These are phyloP conservation scores for Plumapathes pennacea DNA, from an alignment of 92 coral and sea anemone genomes.

Conservation along the genomic window DNA sequence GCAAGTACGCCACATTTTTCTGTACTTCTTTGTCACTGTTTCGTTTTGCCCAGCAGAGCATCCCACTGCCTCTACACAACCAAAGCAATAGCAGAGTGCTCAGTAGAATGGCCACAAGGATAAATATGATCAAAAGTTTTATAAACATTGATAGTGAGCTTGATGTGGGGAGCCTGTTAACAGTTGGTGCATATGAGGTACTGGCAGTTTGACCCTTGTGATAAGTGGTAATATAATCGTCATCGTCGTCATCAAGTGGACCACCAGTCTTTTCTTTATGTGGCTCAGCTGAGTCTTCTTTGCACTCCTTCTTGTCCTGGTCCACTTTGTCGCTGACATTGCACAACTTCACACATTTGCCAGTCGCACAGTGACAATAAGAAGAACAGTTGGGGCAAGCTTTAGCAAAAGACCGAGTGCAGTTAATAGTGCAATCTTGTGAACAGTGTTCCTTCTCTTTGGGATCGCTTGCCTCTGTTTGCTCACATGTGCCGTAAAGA, in stretches of 20 bases:
- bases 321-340: slow-evolving; percentile 55
- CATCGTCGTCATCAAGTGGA: neutral
- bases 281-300: no score
- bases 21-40: slow-evolving; percentile 3
- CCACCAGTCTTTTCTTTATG: neutral
- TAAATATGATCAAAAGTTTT: slow-evolving; percentile 78
- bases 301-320: slow-evolving; percentile 54
- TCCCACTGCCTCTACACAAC: slow-evolving; percentile 69
- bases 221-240: slow-evolving; percentile 16
- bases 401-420: slow-evolving; percentile 59
- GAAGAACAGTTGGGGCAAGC: slow-evolving; percentile 68
- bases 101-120: slow-evolving; percentile 65
- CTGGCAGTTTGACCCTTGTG: slow-evolving; percentile 1
- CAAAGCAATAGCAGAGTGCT: slow-evolving; percentile 69
- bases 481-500: slow-evolving; percentile 83
- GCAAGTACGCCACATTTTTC: slow-evolving; percentile 29
- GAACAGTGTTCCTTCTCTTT: slow-evolving; percentile 54
- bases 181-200: no score
- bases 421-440: slow-evolving; percentile 64
- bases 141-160: slow-evolving; percentile 71
- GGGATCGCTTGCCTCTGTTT: slow-evolving; percentile 33
- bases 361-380: slow-evolving; percentile 82
- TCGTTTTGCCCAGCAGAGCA: slow-evolving; percentile 79
- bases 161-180: neutral
- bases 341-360: slow-evolving; percentile 75